Evolutionary conservation across 2,797 vertebrate species (phyloP).

Genomic region (Carcharodon carcharias): DNA sequence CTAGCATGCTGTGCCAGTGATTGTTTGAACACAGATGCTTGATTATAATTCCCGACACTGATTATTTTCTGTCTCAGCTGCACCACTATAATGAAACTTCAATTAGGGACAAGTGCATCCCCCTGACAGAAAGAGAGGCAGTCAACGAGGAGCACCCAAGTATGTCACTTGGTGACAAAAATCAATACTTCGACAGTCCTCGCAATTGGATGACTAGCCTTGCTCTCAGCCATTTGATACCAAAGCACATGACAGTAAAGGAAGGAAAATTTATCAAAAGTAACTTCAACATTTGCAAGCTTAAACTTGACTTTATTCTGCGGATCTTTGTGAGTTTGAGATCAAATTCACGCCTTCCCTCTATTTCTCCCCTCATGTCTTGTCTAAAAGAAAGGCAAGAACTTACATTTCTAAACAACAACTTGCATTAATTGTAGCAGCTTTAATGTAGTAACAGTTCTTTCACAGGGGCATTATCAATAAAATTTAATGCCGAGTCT

Average conservation of each 20-base stretch:
- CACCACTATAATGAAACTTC: not conserved
- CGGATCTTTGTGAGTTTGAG: not conserved
- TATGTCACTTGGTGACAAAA: not conserved
- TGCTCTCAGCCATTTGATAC: not conserved
- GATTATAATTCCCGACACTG: conserved; percentile 22
- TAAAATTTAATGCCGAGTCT: not conserved
- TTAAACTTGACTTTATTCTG: not conserved
- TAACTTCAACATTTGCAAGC: not conserved
- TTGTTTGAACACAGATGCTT: conserved; percentile 17
- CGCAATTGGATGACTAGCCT: not conserved
- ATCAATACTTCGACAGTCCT: not conserved
- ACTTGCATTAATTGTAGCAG: not conserved
- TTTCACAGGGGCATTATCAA: not conserved
- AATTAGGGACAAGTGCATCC: not conserved
- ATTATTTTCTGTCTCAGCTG: not conserved
- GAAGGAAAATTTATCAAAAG: not conserved
- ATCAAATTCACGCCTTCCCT: not conserved
- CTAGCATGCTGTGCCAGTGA: not conserved
- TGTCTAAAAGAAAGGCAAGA: not conserved
- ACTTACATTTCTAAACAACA: not conserved
- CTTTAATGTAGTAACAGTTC: not conserved
- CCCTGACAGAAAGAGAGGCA: not conserved
- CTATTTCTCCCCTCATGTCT: not conserved
- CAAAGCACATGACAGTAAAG: not conserved
- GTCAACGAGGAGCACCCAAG: not conserved